Evolutionary conservation across 2,888 invertebrate species (phyloP), one percentile per base, ranked within the genome.

Genomic region (Baccha elongata): DNA sequence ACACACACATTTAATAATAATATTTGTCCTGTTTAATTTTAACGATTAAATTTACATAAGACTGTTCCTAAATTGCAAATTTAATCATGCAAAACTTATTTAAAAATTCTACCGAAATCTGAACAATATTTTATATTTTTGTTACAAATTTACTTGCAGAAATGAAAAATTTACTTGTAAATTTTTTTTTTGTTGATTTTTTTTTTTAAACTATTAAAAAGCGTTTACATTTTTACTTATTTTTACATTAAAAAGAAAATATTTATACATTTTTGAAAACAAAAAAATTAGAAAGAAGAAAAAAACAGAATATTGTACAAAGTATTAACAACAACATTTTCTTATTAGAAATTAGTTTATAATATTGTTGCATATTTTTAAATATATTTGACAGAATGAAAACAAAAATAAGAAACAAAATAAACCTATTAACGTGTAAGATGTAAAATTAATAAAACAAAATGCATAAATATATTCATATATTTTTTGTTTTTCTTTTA

Each of bases 331-430:
- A 78, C 76, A 76, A 65, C 23, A 58, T 60, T 72, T 79, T 72
- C 73, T 71, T 72, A 65, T 83, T 83, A 83, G 83, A 78, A 78
- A 73, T 26, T 78, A 83, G 78, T 76, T 83, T 78, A 83, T 83
- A n/a, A 83, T 83, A 83, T 83, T 83, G 83, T 83, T 83, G 83
- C 83, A 73, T 83, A 83, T 83, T 83, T 83, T 83, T 83, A 83
- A 83, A 83, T 78, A 64, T 83, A 83, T 68, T 78, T 83, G 83
- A 73, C 83, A 68, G 60, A 60, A 53, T 21, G 29, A 60, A 67
- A 53, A 40, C 5, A 46, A 53, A 81, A 62, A 53, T 29, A 58
- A n/a, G 52, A 50, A 65, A 48, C 73, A 64, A 65, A 53, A 26
- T 52, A 64, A 69, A 73, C 46, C 83, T 83, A 83, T 83, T 83